Base-by-base conservation (phyloP, 2,888 invertebrate species). In the Eupeodes luniger region DNA sequence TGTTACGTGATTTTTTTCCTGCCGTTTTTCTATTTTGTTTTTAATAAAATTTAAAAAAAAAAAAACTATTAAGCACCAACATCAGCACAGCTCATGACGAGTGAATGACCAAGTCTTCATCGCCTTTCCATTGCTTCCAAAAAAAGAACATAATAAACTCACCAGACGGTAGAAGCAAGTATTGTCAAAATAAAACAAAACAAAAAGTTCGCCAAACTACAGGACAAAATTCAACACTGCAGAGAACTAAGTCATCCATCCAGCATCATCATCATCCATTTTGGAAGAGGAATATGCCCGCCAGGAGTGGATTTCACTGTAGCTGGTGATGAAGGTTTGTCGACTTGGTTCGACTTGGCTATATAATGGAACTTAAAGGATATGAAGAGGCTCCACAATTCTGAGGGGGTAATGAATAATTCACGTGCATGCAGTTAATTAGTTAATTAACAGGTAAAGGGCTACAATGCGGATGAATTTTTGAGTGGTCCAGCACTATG, bases 361-460 rank as follows among this genome's bases (percentile, higher is more conserved):
- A 19, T n/a, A 66, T 64, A 59, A 36, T 12, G 44, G 12, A 14
- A n/a, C 9, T 9, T 14, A 7, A 57, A 9, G 6, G 59, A 14
- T 3, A 19, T 16, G 53, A 36, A 76, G 61, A 62, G 70, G 44
- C 72, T 59, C 51, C 59, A 19, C 55, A 70, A 14, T 27, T 47
- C 76, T 27, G 27, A 53, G 51, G 36, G 55, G 47, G 34, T 81
- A 85, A 88, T 88, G 88, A 88, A 88, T 88, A 85, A 88, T 88
- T 88, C 88, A 88, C 85, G 81, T 85, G 85, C 85, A 88, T 85
- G 88, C 81, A 88, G 88, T 88, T 88, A 88, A 88, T 88, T 88
- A 88, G 88, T 88, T 88, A 88, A 88, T 88, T 88, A 85, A 88
- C 88, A 88, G 88, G 88, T 85, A 85, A 81, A 85, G 88, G 85